Conservation (phyloP, 2,113 vertebrate species). For the Hemichromis elongatus region DNA sequence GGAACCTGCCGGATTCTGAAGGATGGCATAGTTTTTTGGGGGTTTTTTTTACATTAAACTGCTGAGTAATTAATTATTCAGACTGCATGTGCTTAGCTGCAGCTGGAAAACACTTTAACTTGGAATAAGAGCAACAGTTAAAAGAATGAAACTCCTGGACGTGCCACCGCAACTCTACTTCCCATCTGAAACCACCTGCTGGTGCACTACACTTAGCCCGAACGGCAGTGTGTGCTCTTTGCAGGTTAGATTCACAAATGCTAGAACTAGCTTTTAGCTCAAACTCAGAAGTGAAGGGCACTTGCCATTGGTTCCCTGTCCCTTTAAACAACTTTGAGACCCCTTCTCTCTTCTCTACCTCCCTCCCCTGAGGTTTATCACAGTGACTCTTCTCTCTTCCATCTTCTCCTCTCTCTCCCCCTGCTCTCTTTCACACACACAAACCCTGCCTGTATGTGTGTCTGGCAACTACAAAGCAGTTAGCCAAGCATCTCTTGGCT, state of each 20-base stretch:
- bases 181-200: slow-evolving; percentile 17
- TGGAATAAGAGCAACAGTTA: neutral
- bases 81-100: neutral
- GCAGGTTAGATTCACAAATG: neutral
- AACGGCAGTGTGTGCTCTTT: neutral
- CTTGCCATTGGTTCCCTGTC: slow-evolving; percentile 76
- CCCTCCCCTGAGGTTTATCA: slow-evolving; percentile 57
- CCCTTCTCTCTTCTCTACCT: slow-evolving; percentile 37
- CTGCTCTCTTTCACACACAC: neutral
- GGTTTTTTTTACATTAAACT: neutral
- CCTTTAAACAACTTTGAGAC: slow-evolving; percentile 90
- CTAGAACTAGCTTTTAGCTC: neutral
- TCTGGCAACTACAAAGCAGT: slow-evolving; percentile 91
- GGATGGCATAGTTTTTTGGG: neutral
- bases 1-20: neutral
- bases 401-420: slow-evolving; percentile 1
- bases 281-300: neutral
- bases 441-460: slow-evolving; percentile 39
- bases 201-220: neutral
- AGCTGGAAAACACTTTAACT: neutral
- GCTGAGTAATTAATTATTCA: neutral
- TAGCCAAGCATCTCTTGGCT: slow-evolving; percentile 85
- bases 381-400: slow-evolving; percentile 65
- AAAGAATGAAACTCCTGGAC: neutral
- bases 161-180: neutral